Base-by-base conservation (phyloP, 1,140 invertebrate genomes). In the Arion vulgaris region DNA sequence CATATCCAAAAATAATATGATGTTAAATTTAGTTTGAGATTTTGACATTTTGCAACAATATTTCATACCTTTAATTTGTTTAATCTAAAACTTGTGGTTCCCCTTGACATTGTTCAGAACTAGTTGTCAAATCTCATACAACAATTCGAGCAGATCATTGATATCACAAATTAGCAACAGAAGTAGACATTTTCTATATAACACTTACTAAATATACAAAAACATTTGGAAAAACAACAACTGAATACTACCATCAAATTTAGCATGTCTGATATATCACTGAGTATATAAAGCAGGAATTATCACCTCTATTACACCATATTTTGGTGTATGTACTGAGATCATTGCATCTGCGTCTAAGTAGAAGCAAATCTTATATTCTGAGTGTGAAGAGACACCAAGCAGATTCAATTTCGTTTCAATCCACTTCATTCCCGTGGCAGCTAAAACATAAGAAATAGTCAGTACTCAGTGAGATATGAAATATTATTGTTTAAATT, bases 381-480 rank as follows among this genome's bases (percentile, higher is more conserved):
- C 94, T 9, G 95, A 93, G 93, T 98, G 95, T n/a, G 82, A 82
- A 5, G 84, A 85, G 0, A 99, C 97, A 0, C 97, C 97, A 0
- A 99, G 93, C 36, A 98, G 92, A 79, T 96, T 96, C 97, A 99
- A 98, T 93, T 99, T 99, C 87, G 98, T 96, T 88, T 98, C 96
- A 73, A 99, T 98, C 97, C 97, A 99, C 88, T 97, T 98, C 97
- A 99, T 99, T 84, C 96, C 96, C 0, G 98, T 99, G 0, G 98
- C 98, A 53, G 98, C 98, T 97, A 96, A 96, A 85, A 96, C 86
- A 97, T 96, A 81, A 28, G 41, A 28, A 69, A 72, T 26, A 39
- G 26, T 75, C 19, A 57, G 53, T 57, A 11, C 23, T 57, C 26
- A 23, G 41, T 45, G 41, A 45, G 15, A 45, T 45, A 45, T 15